Percentiles rank a stretch among this genome's conserved stretches.
phyloP scores from a whole-genome alignment of 2,113 vertebrate genomes.

The Silurus asotus region DNA sequence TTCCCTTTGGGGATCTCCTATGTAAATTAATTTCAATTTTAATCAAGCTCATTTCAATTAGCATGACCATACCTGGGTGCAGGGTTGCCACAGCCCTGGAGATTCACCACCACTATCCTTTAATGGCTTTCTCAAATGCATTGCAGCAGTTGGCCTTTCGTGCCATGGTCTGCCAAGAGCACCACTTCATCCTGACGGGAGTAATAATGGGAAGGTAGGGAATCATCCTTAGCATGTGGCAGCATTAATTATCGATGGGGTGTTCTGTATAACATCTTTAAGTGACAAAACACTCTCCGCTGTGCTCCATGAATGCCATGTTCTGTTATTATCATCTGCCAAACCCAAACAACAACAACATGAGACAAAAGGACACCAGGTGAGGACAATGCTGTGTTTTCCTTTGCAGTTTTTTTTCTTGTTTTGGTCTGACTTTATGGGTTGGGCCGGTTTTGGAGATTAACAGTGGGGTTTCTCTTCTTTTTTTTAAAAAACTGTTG shows the following conservation, averaged over 20 bases:
- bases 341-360: conserved; percentile 24
- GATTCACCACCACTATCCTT: conserved; percentile 27
- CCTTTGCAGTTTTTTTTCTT: background rate
- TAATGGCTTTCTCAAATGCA: conserved; percentile 24
- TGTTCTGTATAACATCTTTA: background rate
- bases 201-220: background rate
- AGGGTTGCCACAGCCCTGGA: background rate
- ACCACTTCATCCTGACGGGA: background rate
- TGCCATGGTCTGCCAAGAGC: background rate
- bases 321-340: conserved; percentile 22
- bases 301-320: background rate
- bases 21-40: background rate
- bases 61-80: background rate
- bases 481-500: background rate
- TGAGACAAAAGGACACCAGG: background rate
- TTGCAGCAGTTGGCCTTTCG: background rate
- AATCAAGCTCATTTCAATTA: background rate
- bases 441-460: conserved; percentile 1
- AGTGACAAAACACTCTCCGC: conserved; percentile 17
- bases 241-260: conserved; percentile 10
- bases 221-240: conserved; percentile 22
- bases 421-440: conserved; percentile 22
- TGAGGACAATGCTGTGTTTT: conserved; percentile 9
- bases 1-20: background rate
- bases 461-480: conserved; percentile 6